These are phyloP conservation scores for Acyrthosiphon pisum DNA, from an alignment of 1,140 invertebrate genomes.

Conservation along the genomic window DNA sequence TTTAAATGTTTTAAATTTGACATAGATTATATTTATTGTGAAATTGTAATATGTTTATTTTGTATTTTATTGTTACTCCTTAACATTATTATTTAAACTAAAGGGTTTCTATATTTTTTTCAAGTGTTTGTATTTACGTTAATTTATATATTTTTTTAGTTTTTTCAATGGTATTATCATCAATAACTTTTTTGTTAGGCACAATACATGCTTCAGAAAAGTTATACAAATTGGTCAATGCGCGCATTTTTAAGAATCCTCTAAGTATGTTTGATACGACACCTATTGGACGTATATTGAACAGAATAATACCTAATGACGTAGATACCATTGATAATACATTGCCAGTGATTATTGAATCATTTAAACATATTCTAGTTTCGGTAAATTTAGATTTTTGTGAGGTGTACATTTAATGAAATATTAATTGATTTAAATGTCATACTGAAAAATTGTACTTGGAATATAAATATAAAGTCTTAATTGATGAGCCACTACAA, in stretches of 20 bases:
- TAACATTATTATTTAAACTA: no score
- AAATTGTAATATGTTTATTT: no score
- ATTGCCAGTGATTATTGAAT: slow-evolving; percentile 67
- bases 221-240: slow-evolving; percentile 76
- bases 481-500: no score
- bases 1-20: no score
- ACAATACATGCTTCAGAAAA: slow-evolving; percentile 73
- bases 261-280: slow-evolving; percentile 88
- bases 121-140: no score
- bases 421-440: no score
- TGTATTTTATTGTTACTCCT: no score
- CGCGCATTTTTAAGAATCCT: slow-evolving; percentile 76
- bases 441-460: no score
- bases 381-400: slow-evolving; percentile 41
- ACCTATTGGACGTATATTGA: slow-evolving; percentile 83
- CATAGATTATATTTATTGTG: no score
- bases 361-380: slow-evolving; percentile 7
- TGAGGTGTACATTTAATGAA: not conserved
- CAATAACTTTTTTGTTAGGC: slow-evolving; percentile 52
- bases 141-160: slow-evolving; percentile 7
- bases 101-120: no score
- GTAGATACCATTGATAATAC: slow-evolving; percentile 75
- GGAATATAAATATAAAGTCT: no score
- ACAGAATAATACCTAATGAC: slow-evolving; percentile 82
- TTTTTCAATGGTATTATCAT: slow-evolving; percentile 37